Conservation (phyloP, 2,113 vertebrate species). For the Sclerurus mexicanus region DNA sequence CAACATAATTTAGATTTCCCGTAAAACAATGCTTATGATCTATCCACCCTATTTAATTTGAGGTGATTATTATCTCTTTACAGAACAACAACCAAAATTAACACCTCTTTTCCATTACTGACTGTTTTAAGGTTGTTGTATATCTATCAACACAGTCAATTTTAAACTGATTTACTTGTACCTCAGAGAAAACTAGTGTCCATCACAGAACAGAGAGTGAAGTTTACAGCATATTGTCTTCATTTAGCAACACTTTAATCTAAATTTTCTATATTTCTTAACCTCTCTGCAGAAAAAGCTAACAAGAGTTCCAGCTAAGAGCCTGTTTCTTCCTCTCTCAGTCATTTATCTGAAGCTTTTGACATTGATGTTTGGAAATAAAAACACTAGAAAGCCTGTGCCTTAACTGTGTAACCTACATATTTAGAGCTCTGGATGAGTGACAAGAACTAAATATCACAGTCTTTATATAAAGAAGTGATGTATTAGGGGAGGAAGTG, state of each 20-base stretch:
- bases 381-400: constrained; percentile 8
- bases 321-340: background rate
- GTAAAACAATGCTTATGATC: constrained; percentile 49
- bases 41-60: constrained; percentile 34
- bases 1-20: constrained; percentile 64
- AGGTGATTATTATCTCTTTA: constrained; percentile 58
- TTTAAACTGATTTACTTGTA: background rate
- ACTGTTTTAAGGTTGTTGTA: background rate
- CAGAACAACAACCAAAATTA: constrained; percentile 37
- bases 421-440: background rate
- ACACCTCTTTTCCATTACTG: constrained; percentile 26
- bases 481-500: background rate
- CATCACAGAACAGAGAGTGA: background rate
- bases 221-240: background rate
- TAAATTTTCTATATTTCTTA: background rate
- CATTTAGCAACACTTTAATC: background rate
- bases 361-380: constrained; percentile 28
- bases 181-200: background rate
- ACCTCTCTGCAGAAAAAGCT: background rate
- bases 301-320: background rate
- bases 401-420: background rate
- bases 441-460: background rate
- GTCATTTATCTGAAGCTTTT: constrained; percentile 1
- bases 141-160: constrained; percentile 42
- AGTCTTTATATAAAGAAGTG: background rate